phyloP scores from a whole-genome alignment of 1,140 invertebrate species.

The Holcopasites calliopsidis region DNA sequence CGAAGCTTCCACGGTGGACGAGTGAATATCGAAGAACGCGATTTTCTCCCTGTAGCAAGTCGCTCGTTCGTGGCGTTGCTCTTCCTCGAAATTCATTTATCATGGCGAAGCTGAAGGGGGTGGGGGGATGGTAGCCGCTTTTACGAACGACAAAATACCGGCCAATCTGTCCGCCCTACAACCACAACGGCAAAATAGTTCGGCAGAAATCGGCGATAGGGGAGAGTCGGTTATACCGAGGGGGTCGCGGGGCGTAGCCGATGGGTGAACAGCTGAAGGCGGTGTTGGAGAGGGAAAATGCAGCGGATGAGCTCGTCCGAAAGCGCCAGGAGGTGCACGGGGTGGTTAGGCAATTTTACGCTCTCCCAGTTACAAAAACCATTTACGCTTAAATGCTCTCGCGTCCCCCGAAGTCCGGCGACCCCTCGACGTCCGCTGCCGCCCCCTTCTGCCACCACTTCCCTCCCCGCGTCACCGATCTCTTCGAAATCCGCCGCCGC shows the following conservation, averaged over 20 bases:
- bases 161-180: conserved; percentile 71
- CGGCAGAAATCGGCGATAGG: conserved; percentile 68
- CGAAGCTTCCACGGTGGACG: no score
- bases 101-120: background rate
- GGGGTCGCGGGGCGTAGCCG: conserved; percentile 9
- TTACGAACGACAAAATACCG: conserved; percentile 75
- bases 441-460: conserved; percentile 43
- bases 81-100: conserved; percentile 52
- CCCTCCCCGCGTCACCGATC: conserved; percentile 6
- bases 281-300: conserved; percentile 22
- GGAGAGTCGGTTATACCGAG: conserved; percentile 54
- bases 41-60: background rate
- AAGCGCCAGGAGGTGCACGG: conserved; percentile 71
- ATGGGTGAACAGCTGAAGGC: conserved; percentile 38
- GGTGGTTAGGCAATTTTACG: conserved; percentile 79
- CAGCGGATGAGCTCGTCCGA: conserved; percentile 68
- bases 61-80: conserved; percentile 14
- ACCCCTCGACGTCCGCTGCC: conserved; percentile 51
- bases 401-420: conserved; percentile 71
- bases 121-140: conserved; percentile 53
- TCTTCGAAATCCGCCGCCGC: conserved; percentile 51
- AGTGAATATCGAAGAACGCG: background rate
- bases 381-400: conserved; percentile 78
- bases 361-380: conserved; percentile 79
- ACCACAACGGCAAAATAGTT: conserved; percentile 73